phyloP scores from a whole-genome alignment of 2,797 vertebrate species.

The Pithecia hirsuta region DNA sequence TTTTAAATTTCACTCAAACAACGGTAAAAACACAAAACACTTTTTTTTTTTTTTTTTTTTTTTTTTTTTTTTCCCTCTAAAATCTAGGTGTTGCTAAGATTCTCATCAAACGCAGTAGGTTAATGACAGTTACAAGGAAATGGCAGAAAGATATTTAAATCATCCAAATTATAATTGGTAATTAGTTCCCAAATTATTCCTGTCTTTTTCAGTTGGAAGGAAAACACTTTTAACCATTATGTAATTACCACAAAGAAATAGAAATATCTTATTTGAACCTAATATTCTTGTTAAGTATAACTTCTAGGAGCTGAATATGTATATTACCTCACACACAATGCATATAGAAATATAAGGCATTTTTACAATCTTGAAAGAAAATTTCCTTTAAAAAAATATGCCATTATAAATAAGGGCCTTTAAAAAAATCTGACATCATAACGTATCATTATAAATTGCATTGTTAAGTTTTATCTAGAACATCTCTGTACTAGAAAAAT shows the following conservation, averaged over 20 bases:
- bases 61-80: not conserved
- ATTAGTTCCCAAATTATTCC: slow-evolving; percentile 75
- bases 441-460: slow-evolving; percentile 7
- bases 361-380: not conserved
- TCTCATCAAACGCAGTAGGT: slow-evolving; percentile 59
- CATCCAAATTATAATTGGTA: slow-evolving; percentile 79
- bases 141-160: slow-evolving; percentile 74
- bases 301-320: not conserved
- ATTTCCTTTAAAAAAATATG: slow-evolving; percentile 13
- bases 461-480: not conserved
- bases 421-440: not conserved
- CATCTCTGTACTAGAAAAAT: not conserved
- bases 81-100: slow-evolving; percentile 64
- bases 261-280: slow-evolving; percentile 58
- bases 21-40: no score
- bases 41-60: no score
- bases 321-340: not conserved
- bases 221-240: slow-evolving; percentile 65
- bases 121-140: slow-evolving; percentile 70
- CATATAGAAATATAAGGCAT: not conserved
- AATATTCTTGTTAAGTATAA: slow-evolving; percentile 51
- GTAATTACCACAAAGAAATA: slow-evolving; percentile 66
- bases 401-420: not conserved
- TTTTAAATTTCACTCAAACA: no score
- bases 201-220: slow-evolving; percentile 68